Evolutionary conservation across 2,797 vertebrate genomes (phyloP).

Genomic region (Numenius phaeopus): DNA sequence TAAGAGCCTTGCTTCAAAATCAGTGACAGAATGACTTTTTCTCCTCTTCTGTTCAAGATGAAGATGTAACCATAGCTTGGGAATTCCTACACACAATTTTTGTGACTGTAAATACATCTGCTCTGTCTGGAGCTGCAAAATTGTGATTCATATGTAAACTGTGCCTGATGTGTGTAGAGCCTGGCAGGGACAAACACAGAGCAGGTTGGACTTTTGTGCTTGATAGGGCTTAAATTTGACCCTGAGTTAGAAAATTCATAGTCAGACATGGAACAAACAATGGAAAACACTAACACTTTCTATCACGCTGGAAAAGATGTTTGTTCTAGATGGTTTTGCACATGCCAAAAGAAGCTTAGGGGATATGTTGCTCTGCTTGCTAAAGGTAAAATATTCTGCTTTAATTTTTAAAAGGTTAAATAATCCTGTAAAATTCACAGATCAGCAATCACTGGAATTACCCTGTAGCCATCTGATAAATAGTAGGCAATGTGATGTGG

Average conservation of each 20-base stretch:
- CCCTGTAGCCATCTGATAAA: background rate
- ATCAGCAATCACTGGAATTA: background rate
- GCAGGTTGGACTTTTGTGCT: background rate
- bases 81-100: background rate
- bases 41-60: background rate
- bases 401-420: background rate
- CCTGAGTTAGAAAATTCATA: background rate
- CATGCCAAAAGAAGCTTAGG: background rate
- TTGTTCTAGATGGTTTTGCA: background rate
- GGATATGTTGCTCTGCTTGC: background rate
- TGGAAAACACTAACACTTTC: background rate
- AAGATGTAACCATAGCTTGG: background rate
- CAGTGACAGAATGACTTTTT: background rate
- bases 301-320: background rate
- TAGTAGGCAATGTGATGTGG: background rate
- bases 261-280: background rate
- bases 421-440: background rate
- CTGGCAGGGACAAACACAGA: background rate
- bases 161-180: background rate
- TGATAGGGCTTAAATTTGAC: background rate
- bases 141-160: background rate
- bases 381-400: background rate
- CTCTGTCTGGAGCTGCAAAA: background rate
- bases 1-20: background rate
- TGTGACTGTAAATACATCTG: background rate